Evolutionary conservation across 2,113 vertebrate genomes (phyloP), one percentile per base, ranked within the genome.

Genomic region (Urocitellus parryii): DNA sequence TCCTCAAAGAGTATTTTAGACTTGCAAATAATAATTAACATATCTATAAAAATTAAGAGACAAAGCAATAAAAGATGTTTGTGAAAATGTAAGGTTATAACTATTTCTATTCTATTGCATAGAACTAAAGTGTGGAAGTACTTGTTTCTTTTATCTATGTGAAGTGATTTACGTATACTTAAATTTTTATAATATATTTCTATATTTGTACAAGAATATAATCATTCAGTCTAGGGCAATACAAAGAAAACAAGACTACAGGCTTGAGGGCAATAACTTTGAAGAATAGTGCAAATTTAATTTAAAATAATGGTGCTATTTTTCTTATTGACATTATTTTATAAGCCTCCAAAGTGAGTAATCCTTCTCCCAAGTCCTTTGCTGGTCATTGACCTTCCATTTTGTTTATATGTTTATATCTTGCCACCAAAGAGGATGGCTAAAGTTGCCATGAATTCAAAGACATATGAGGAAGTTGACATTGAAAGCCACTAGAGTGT

Each of bases 211-310:
- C 45, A 90, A 87, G 11, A 93, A 92, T 80, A 76, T 88, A 77
- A 90, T 83, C 63, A 91, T 83, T 94, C 58, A 56, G 37, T 68
- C 53, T 93, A 91, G 53, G 8, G 27, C 53, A 92, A 93, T 68
- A 95, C 90, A 95, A 93, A 84, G 51, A 34, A 84, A 84, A 72
- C 72, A 82, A 78, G n/a, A 70, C 48, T 96, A 48, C 2, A 56
- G 12, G 67, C 42, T 95, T 58, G 84, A 97, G 34, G 25, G 45
- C 37, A 96, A 88, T 97, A 95, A 88, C 72, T 96, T 87, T 93
- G 89, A 96, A 96, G 63, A 80, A 76, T 27, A 77, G 73, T 95
- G 12, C 22, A 91, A 91, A 96, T 95, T 94, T 94, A 92, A 95
- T 94, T 97, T 87, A 94, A 93, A 96, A 90, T 81, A 89, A 77